Evolutionary conservation across 2,113 vertebrate genomes (phyloP).

Genomic region (Stomatorhinus ivindoensis): DNA sequence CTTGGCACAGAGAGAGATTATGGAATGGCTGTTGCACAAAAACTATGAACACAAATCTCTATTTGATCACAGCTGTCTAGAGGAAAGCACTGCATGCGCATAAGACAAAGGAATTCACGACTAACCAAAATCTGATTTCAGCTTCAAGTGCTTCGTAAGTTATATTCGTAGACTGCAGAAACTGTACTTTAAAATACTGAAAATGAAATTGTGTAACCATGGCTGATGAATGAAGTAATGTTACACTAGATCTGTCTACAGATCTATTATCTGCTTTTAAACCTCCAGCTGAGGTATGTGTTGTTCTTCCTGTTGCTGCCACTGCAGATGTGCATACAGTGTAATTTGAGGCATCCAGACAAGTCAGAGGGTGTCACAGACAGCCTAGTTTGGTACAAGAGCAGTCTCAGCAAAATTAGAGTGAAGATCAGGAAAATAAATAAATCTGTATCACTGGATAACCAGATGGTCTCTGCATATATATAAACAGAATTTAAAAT

Average conservation of each 20-base stretch:
- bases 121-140: neutral
- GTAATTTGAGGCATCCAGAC: constrained; percentile 1
- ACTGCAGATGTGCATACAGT: neutral
- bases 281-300: neutral
- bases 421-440: neutral
- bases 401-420: neutral
- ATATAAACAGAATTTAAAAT: neutral
- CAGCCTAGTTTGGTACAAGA: neutral
- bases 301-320: neutral
- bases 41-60: neutral
- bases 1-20: neutral
- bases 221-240: neutral
- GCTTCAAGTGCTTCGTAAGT: neutral
- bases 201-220: neutral
- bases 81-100: neutral
- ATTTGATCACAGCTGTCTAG: neutral
- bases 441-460: neutral
- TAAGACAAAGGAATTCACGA: neutral
- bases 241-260: neutral
- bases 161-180: neutral
- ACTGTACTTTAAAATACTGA: neutral
- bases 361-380: neutral
- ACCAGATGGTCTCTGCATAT: neutral
- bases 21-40: neutral
- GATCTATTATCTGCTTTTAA: neutral